A percentile compares a stretch with the other conserved stretches of the same genome.
phyloP scores from a whole-genome alignment of 1,140 invertebrate species.

The Calosoma granatense region DNA sequence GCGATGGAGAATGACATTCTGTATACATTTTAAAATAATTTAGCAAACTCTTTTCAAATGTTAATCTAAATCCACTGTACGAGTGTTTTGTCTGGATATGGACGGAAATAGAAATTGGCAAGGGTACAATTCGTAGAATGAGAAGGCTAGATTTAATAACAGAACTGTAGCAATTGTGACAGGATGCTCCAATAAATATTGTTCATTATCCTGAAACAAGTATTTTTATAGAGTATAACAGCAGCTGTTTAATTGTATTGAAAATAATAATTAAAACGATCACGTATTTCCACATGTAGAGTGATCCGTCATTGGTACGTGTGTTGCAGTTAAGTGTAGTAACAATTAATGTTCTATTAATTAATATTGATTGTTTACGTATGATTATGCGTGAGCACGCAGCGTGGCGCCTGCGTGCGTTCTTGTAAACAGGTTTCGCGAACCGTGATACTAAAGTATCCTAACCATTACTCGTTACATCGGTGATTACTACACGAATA shows the following conservation, averaged over 20 bases:
- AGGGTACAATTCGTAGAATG: too few relatives aligned
- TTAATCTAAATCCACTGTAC: not conserved
- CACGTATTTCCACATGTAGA: not conserved
- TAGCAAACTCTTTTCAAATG: not conserved
- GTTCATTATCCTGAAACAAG: too few relatives aligned
- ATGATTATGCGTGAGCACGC: constrained; percentile 5
- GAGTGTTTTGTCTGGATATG: too few relatives aligned
- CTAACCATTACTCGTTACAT: not conserved
- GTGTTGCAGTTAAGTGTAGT: not conserved
- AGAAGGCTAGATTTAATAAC: too few relatives aligned
- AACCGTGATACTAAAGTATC: not conserved
- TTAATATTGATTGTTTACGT: constrained; percentile 7
- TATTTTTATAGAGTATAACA: too few relatives aligned
- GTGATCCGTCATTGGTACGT: too few relatives aligned
- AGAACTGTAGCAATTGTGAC: too few relatives aligned
- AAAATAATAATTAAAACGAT: not conserved
- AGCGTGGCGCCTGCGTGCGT: not conserved
- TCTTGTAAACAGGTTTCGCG: constrained; percentile 1
- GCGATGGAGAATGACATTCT: not conserved
- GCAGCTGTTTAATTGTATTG: too few relatives aligned
- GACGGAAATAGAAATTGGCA: too few relatives aligned
- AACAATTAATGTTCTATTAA: constrained; percentile 5
- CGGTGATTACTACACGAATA: not conserved
- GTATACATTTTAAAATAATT: constrained; percentile 9
- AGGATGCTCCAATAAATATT: too few relatives aligned